A percentile compares a stretch with the other conserved stretches of the same genome.
These are phyloP conservation scores for Columba guinea DNA, from an alignment of 2,797 vertebrate species.

Conservation along the genomic window DNA sequence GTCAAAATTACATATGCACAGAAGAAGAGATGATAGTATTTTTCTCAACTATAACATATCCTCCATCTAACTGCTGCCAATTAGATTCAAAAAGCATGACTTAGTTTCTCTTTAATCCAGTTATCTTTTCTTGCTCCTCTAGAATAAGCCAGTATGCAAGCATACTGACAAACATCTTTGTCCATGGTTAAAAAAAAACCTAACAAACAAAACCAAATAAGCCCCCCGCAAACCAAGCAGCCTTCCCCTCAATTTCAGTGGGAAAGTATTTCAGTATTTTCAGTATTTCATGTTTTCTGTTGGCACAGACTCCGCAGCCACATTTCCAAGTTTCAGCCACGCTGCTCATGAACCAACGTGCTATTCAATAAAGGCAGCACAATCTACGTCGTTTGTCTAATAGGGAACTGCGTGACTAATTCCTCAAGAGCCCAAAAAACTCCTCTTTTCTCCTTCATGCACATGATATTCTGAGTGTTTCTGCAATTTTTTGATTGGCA, in stretches of 20 bases:
- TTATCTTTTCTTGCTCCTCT: not conserved
- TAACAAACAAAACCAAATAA: not conserved
- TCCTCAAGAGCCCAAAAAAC: not conserved
- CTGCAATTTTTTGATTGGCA: not conserved
- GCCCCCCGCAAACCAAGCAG: not conserved
- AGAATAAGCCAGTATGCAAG: not conserved
- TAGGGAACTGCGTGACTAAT: not conserved
- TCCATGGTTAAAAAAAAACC: no score
- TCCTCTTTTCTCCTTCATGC: not conserved
- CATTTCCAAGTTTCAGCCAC: not conserved
- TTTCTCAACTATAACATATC: not conserved
- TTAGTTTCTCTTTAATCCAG: not conserved
- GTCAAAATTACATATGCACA: not conserved
- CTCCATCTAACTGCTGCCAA: not conserved
- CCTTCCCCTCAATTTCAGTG: not conserved
- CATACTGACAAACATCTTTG: not conserved
- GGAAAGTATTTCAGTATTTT: not conserved
- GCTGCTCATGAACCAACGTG: not conserved
- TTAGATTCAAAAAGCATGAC: not conserved
- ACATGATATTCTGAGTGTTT: not conserved
- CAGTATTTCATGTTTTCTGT: not conserved
- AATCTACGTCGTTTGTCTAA: not conserved
- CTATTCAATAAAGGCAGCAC: not conserved
- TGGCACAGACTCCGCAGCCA: not conserved
- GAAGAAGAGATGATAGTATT: not conserved